Conservation (phyloP, 2,888 invertebrate genomes). For the Caenorhabditis zanzibari region DNA sequence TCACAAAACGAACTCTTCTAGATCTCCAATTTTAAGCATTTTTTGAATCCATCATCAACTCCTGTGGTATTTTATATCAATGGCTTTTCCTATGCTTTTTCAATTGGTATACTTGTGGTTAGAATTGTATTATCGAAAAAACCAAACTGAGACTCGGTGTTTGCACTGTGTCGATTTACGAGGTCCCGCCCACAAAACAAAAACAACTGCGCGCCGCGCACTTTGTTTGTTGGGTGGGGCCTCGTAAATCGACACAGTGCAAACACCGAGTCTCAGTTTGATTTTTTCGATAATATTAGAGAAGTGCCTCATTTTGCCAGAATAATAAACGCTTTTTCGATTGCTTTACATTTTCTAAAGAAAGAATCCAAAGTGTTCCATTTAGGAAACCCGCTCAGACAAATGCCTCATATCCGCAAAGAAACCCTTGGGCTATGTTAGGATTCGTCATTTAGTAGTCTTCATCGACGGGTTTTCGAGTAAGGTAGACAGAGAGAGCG, state of each 20-base stretch:
- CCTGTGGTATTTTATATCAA: slow-evolving; percentile 45
- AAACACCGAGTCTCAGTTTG: no score
- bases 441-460: slow-evolving; percentile 73
- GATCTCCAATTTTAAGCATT: slow-evolving; percentile 55
- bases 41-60: slow-evolving; percentile 40
- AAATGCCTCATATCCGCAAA: slow-evolving; percentile 73
- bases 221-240: no score
- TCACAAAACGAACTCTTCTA: slow-evolving; percentile 8
- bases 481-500: slow-evolving; percentile 67
- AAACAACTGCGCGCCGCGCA: no score
- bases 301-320: slow-evolving; percentile 39
- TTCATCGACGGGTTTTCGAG: slow-evolving; percentile 74
- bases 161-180: no score
- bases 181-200: no score
- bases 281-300: no score
- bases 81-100: neutral
- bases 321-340: neutral
- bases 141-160: no score
- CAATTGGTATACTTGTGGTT: neutral
- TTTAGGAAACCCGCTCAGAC: slow-evolving; percentile 66
- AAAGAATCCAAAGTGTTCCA: neutral
- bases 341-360: no score
- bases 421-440: slow-evolving; percentile 41
- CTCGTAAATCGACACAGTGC: no score
- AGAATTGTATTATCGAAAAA: no score